Percentiles rank a stretch among this genome's conserved stretches.
phyloP scores from a whole-genome alignment of 1,140 invertebrate species.

The Tetramorium parvispinum region DNA sequence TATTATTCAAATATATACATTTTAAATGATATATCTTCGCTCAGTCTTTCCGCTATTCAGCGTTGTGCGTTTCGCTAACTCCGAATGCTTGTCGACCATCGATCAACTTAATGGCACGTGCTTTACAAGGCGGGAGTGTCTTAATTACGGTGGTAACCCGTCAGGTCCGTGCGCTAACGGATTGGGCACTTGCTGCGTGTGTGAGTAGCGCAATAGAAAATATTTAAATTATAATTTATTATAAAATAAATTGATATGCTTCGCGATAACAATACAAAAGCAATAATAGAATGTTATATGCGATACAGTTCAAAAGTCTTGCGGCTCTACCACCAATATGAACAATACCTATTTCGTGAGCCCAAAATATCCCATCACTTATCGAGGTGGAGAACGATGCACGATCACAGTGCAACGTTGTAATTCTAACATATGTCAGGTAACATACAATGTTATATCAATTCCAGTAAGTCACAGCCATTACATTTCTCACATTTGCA shows the following conservation, averaged over 20 bases:
- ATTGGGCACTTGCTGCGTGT: slow-evolving; percentile 91
- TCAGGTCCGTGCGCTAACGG: slow-evolving; percentile 90
- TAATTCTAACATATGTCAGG: slow-evolving; percentile 91
- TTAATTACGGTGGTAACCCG: slow-evolving; percentile 89
- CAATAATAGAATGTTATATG: slow-evolving; percentile 39
- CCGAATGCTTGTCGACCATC: slow-evolving; percentile 87
- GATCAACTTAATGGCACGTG: slow-evolving; percentile 90
- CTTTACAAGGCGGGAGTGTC: slow-evolving; percentile 90
- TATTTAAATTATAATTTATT: not conserved
- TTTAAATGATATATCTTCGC: slow-evolving; percentile 54
- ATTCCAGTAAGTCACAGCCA: not conserved
- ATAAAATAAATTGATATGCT: not conserved
- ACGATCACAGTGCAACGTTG: slow-evolving; percentile 89
- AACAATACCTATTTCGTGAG: slow-evolving; percentile 95
- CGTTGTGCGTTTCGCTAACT: slow-evolving; percentile 90
- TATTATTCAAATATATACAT: not conserved
- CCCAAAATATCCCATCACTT: slow-evolving; percentile 89
- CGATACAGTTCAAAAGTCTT: slow-evolving; percentile 88
- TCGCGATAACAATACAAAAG: slow-evolving; percentile 23
- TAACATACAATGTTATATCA: slow-evolving; percentile 73
- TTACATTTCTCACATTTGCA: slow-evolving; percentile 82
- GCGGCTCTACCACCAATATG: slow-evolving; percentile 89
- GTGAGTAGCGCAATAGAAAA: slow-evolving; percentile 86
- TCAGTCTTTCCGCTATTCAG: slow-evolving; percentile 90
- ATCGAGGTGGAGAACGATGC: slow-evolving; percentile 89